Base-by-base conservation (phyloP, 1,140 invertebrate species). In the Drosophila kurseongensis region DNA sequence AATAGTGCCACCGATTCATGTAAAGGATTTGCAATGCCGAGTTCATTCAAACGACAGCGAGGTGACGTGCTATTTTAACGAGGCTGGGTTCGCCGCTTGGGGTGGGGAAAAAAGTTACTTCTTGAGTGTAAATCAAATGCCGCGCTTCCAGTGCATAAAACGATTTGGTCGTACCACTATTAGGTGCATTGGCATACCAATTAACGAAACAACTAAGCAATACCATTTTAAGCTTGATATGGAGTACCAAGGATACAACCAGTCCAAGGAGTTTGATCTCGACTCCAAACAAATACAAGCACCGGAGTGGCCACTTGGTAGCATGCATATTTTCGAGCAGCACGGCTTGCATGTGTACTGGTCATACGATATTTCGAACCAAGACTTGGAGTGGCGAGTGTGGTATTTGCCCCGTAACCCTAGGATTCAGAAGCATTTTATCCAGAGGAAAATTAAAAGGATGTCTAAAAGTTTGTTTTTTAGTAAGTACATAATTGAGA, bases 31-130 rank as follows among this genome's bases (percentile, higher is more conserved):
- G 12, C 2, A 51, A 3, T 59, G 56, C 7, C 42, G 44, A 1
- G 18, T 23, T 7, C 5, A 4, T 5, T 9, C 56, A 27, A n/a
- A 5, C 9, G 44, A 18, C 7, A 35, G 12, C 0, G 42, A 51
- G 7, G 44, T 47, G 1, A 10, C 5, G 5, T 59, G 57, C 13
- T 0, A 2, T 6, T 59, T 52, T 0, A 35, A 16, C 1, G 29
- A 59, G 44, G 4, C 18, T 3, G 57, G 57, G n/a, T 10, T n/a
- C 1, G 5, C 57, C 0, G 14, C 42, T 8, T 0, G 14, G 5
- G 16, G 18, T 52, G 18, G 9, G 14, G 8, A 59, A 59, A 18
- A 59, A 51, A 51, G 12, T 8, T 59, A 59, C 57, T 59, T 47
- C 0, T 32, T 59, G 9, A 35, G 29, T 5, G 32, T 51, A 10